Conservation (phyloP, 2,888 invertebrate genomes). For the Leptinotarsa peninsularis region DNA sequence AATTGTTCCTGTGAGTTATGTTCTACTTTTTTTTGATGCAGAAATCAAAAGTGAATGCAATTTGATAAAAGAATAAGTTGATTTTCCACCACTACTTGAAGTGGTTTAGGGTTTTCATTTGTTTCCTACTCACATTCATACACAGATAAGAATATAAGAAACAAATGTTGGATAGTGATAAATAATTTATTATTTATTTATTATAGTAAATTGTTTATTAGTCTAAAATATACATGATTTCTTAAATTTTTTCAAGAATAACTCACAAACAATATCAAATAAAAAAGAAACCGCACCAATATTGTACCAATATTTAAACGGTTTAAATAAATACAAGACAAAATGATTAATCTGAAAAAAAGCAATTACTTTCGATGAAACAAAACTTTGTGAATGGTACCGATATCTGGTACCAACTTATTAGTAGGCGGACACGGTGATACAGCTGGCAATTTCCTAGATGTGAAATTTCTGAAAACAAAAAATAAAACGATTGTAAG, state of each 20-base stretch:
- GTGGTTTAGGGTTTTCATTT: too few species aligned
- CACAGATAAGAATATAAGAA: neutral
- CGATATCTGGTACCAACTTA: slow-evolving; percentile 74
- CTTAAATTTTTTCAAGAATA: slow-evolving; percentile 8
- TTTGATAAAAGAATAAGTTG: too few species aligned
- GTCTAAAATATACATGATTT: slow-evolving; percentile 23
- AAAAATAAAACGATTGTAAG: slow-evolving; percentile 45
- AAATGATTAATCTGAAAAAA: neutral
- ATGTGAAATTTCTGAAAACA: slow-evolving; percentile 43
- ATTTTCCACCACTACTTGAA: too few species aligned
- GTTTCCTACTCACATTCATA: neutral
- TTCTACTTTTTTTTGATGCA: too few species aligned
- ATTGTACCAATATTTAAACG: slow-evolving; percentile 4
- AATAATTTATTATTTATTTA: slow-evolving; percentile 10
- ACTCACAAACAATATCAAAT: slow-evolving; percentile 11
- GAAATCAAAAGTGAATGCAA: too few species aligned
- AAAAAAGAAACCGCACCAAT: slow-evolving; percentile 14
- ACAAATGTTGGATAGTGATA: slow-evolving; percentile 10
- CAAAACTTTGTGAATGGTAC: slow-evolving; percentile 78
- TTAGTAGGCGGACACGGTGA: slow-evolving; percentile 50
- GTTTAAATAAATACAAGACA: slow-evolving; percentile 10
- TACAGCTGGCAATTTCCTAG: slow-evolving; percentile 43
- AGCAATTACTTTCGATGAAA: slow-evolving; percentile 65
- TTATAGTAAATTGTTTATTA: slow-evolving; percentile 16
- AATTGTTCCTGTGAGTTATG: too few species aligned